A percentile compares a stretch with the other conserved stretches of the same genome.
phyloP scores from a whole-genome alignment of 2,113 vertebrate genomes.

The Hassar affinis region DNA sequence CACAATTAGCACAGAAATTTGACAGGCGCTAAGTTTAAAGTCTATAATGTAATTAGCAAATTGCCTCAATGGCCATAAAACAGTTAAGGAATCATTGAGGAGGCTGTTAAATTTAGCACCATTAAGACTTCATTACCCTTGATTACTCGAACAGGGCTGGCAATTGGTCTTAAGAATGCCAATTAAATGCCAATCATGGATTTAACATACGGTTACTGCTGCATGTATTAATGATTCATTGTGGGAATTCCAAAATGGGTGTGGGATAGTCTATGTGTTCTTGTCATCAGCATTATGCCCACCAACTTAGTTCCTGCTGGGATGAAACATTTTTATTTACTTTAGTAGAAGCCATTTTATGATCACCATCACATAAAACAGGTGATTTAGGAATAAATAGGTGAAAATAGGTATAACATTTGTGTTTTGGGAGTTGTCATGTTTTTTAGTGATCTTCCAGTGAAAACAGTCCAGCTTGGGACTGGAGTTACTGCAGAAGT shows the following conservation, averaged over 20 bases:
- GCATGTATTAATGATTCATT: constrained; percentile 43
- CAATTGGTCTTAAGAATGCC: constrained; percentile 54
- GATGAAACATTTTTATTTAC: constrained; percentile 15
- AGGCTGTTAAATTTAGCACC: constrained; percentile 73
- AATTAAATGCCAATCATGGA: constrained; percentile 44
- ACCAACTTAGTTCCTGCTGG: neutral
- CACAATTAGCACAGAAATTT: constrained; percentile 64
- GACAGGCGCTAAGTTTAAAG: constrained; percentile 65
- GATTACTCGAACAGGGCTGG: constrained; percentile 66
- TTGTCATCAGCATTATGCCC: neutral
- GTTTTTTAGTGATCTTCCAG: constrained; percentile 50
- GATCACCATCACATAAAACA: constrained; percentile 50
- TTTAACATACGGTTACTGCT: constrained; percentile 17
- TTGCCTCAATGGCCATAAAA: constrained; percentile 76
- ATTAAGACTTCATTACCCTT: constrained; percentile 79
- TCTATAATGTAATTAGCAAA: constrained; percentile 71
- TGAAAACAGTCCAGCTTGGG: constrained; percentile 24
- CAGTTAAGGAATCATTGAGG: constrained; percentile 75
- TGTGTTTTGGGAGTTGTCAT: constrained; percentile 47
- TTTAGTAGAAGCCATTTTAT: constrained; percentile 46
- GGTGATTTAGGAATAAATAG: too few relatives aligned
- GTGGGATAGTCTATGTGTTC: neutral
- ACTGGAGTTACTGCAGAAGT: neutral
- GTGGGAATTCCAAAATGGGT: constrained; percentile 6
- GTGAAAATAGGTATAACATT: constrained; percentile 46